Evolutionary conservation across 2,797 vertebrate genomes (phyloP), one percentile per base, ranked within the genome.

Genomic region (Gymnopithys bicolor): DNA sequence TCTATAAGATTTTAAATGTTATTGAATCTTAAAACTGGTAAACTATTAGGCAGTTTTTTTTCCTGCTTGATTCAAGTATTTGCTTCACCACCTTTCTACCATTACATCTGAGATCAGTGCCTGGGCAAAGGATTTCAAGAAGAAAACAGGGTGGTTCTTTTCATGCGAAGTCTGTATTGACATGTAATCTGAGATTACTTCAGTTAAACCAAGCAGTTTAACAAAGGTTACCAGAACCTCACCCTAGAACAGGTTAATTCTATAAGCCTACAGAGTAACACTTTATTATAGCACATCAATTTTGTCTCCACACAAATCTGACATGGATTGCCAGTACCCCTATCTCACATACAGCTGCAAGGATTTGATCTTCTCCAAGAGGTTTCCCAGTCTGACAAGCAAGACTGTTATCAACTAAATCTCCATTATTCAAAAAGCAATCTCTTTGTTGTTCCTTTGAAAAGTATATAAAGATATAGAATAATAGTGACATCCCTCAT

Each of bases 21-120:
- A 24, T 39, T 63, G 9, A 46, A 86, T 67, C 11, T 41, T 33
- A 13, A 23, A 24, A 24, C 33, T 46, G 48, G 45, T 56, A 30
- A 66, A 84, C 10, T 10, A 74, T 28, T 35, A 58, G 16, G 23
- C 41, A 70, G 3, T 5, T 16, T 56, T 67, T 67, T 15, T 70
- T n/a, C n/a, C 39, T 27, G 1, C 21, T 63, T 88, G 66, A 60
- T 49, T 68, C 25, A 46, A 41, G 49, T 25, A 88, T 39, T 46
- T 75, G 37, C 58, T 8, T 84, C 24, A 81, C 25, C 13, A 62
- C 35, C 7, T 23, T 18, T 59, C 16, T 48, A 41, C 15, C n/a
- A 35, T 35, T 27, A 78, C 2, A 0, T 5, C 4, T 0, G 0
- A 46, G 15, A 32, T 27, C 3, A 6, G 10, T 32, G 70, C 5